Evolutionary conservation across 64 coral and sea anemone species (phyloP).

Genomic region (Montipora efflorescens): DNA sequence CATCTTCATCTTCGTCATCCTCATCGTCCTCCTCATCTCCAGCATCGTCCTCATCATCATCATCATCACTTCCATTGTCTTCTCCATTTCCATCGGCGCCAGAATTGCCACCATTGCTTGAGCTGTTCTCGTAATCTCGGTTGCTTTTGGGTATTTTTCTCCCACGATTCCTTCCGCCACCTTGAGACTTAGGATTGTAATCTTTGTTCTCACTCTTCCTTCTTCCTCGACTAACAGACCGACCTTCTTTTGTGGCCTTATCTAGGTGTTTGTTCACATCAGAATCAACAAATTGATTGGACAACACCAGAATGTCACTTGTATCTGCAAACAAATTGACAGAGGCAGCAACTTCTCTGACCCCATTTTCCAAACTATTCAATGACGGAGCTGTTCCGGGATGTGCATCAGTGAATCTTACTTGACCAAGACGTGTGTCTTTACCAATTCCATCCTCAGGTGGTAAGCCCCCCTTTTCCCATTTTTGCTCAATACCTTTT

Average conservation of each 20-base stretch:
- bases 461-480: not conserved
- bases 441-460: not conserved
- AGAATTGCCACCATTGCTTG: conserved; percentile 75
- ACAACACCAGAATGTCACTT: not conserved
- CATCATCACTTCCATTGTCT: conserved; percentile 72
- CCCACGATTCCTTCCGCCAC: conserved; percentile 45
- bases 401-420: not conserved
- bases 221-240: conserved; percentile 45
- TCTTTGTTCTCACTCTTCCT: conserved; percentile 68
- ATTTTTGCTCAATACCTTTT: not conserved
- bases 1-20: conserved; percentile 74
- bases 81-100: conserved; percentile 79
- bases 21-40: conserved; percentile 70
- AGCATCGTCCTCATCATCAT: conserved; percentile 71
- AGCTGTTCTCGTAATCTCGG: conserved; percentile 71
- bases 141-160: conserved; percentile 53
- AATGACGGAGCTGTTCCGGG: not conserved
- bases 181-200: conserved; percentile 57
- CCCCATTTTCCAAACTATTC: not conserved
- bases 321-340: not conserved
- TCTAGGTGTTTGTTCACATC: not conserved
- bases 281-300: not conserved
- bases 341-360: not conserved
- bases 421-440: not conserved
- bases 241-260: not conserved